Base-by-base conservation (phyloP, 2,888 invertebrate genomes). In the Drosophila meridionalis region DNA sequence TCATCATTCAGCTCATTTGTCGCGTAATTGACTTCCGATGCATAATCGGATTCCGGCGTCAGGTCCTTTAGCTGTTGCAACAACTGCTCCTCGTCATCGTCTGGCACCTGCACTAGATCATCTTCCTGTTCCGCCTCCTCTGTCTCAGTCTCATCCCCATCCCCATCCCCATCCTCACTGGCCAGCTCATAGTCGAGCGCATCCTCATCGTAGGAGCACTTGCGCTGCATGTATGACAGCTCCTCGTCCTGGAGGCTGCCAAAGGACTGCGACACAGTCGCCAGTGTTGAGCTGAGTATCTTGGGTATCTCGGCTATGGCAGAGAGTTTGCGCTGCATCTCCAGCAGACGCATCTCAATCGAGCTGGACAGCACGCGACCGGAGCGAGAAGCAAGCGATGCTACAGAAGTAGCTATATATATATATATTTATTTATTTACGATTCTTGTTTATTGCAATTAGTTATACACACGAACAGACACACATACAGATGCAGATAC, bases 241-340 rank as follows among this genome's bases (percentile, higher is more conserved):
- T 68, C 60, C 48, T 75, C 78, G 42, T 60, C 77, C 1, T 64
- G 60, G 9, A 93, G 78, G 69, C 87, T 87, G 28, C 91, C 92
- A 77, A 93, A 93, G 14, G 92, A 93, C 69, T 92, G 92, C 14
- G 93, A 91, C 3, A 93, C 93, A 2, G 93, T 92, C 78, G 92
- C 92, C 73, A 93, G 78, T 4, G 93, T 93, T 3, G 93, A 93
- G 66, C 90, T 91, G 1, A 93, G 82, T 32, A 93, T 91, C 76
- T 90, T 91, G 4, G 93, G 93, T 70, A 93, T 93, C 75, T 93
- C 92, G 34, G 93, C 93, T 42, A 93, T 93, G 86, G 93, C 93
- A 32, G 93, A 91, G 14, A 93, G 69, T 65, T 93, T 93, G n/a
- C 92, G 90, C 69, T 93, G 93, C 93, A 93, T 92, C 65, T 90